Evolutionary conservation across 2,113 vertebrate species (phyloP).

Genomic region (Camelus bactrianus): DNA sequence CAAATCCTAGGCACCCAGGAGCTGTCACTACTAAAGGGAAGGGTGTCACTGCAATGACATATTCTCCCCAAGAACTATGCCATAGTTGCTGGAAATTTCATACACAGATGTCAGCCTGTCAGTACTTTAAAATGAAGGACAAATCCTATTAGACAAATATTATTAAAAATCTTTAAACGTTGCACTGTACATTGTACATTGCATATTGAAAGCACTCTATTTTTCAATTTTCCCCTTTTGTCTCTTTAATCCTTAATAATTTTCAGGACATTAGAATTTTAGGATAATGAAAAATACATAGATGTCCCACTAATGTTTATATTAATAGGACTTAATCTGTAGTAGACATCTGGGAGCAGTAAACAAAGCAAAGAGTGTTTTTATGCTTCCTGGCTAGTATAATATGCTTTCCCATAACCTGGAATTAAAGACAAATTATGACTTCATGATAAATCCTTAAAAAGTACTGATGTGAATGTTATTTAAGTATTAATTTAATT

Average conservation of each 20-base stretch:
- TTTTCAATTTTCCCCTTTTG: conserved; percentile 39
- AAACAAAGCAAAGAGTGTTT: conserved; percentile 28
- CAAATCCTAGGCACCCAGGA: background rate
- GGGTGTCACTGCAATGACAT: background rate
- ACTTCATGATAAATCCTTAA: conserved; percentile 25
- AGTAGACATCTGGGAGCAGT: background rate
- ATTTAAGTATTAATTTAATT: conserved; percentile 46
- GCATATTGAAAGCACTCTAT: background rate
- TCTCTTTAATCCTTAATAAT: conserved; percentile 43
- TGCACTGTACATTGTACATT: background rate
- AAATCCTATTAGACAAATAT: conserved; percentile 16
- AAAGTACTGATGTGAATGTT: conserved; percentile 20
- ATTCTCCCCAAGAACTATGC: background rate
- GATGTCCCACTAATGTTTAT: background rate
- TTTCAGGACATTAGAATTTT: conserved; percentile 15
- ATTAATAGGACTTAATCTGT: background rate
- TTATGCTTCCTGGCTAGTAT: conserved; percentile 14
- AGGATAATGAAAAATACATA: conserved; percentile 13
- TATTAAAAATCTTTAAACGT: conserved; percentile 3
- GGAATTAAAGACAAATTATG: conserved; percentile 44
- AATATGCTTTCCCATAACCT: background rate
- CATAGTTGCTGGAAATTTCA: background rate
- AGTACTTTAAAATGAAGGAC: conserved; percentile 49
- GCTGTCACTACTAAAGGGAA: background rate
- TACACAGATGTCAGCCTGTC: background rate